Evolutionary conservation across 2,888 invertebrate genomes (phyloP), one percentile per base, ranked within the genome.

Genomic region (Drosophila diplacantha): DNA sequence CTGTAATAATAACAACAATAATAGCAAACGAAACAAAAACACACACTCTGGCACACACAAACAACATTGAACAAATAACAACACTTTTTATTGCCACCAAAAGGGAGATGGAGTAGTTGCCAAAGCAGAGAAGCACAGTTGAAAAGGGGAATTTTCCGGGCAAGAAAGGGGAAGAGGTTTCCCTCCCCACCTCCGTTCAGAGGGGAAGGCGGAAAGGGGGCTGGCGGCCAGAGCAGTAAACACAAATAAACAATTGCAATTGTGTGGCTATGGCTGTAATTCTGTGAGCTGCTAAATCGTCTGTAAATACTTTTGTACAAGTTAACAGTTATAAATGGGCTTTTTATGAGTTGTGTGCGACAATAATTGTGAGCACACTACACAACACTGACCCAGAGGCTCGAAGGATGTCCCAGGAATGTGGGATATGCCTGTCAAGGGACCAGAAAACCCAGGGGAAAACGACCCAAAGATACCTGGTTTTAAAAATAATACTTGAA

Each of bases 251-350:
- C 76, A 83, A 79, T 79, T 83, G 78, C 69, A 78, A 77, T 81
- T 83, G 75, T 65, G 57, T 51, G 74, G 56, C 52, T 57, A 58
- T 74, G 73, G 74, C 57, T 81, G 83, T 83, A 78, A 78, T 83
- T 77, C 73, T 73, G 61, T 68, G 77, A 81, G 73, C 78, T 78
- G 78, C 77, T 81, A 83, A 78, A 78, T 78, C 78, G 83, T 75
- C 78, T 83, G 78, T 79, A 79, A 79, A 79, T 79, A 79, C 83
- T 79, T 79, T 79, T 77, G 71, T 78, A 75, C 83, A 78, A 83
- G 78, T 83, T 79, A 79, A 79, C 78, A 75, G 83, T 81, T 81
- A 83, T 83, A 81, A 79, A 83, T 79, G 78, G 83, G 73, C 73
- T 65, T 83, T 81, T 83, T 83, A 79, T 83, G 78, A 83, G 83